Base-by-base conservation (phyloP, 37 sponge, comb jelly and placozoan genomes). In the Aphrocallistes beatrix region DNA sequence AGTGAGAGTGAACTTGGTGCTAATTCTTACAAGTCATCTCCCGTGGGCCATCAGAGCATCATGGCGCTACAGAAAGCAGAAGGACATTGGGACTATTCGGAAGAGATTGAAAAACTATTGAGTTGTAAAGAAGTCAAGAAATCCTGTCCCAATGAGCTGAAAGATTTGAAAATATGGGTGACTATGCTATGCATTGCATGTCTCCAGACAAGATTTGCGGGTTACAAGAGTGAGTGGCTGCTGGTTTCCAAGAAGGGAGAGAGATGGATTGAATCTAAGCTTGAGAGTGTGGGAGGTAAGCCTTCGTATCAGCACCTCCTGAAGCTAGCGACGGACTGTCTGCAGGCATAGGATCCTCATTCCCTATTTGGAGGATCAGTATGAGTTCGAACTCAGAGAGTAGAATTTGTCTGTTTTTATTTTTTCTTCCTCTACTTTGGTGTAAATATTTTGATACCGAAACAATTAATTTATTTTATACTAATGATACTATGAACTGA, bases 181-280 rank as follows among this genome's bases (percentile, higher is more conserved):
- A 92, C 92, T 6, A 39, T 86, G 28, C 49, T 90, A 36, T 81
- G 49, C 10, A 30, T 89, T 51, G 48, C 36, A 30, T 86, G 50
- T 69, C 51, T 89, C 30, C 85, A 89, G 50, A 82, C n/a, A n/a
- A 50, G 84, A 51, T 82, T 37, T 40, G 19, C 50, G 1, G 38
- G 38, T 13, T 86, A 85, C 81, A 34, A 90, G 49, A 88, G 90
- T 39, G 88, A 92, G 83, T 92, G 92, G 92, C 88, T 90, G 85
- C 87, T 92, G 60, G 81, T 92, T 17, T 88, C 85, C 48, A 86
- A 88, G 87, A 92, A 92, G 86, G 90, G 88, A 38, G 88, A 88
- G 83, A 37, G 36, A 16, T 92, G 92, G 92, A 50, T 90, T 30
- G 3, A 60, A 13, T 3, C 75, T 13, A 60, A 13, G 34, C 6